phyloP scores from a whole-genome alignment of 2,113 vertebrate genomes.

The Oryzias melastigma region DNA sequence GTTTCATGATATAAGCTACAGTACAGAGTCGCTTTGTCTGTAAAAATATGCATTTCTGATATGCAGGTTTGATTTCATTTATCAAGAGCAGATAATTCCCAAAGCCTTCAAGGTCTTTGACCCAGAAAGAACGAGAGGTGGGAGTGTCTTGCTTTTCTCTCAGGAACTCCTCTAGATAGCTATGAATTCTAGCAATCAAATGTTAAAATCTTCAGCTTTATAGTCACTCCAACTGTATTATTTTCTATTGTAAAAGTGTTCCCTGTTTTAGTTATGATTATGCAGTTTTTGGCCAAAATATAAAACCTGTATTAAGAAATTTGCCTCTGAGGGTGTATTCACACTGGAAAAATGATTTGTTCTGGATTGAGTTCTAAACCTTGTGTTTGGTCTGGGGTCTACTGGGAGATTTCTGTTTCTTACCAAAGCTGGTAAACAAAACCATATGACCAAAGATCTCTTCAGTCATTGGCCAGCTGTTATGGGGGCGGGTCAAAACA shows the following conservation, averaged over 20 bases:
- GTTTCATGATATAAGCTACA: no score
- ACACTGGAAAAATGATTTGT: no score
- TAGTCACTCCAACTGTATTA: background rate
- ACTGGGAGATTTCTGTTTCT: no score
- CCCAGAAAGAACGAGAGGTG: conserved; percentile 25
- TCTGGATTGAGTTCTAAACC: no score
- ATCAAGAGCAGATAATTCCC: conserved; percentile 26
- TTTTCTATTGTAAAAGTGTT: background rate
- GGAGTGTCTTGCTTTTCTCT: conserved; percentile 1
- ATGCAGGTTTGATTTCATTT: conserved; percentile 17
- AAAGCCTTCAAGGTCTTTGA: conserved; percentile 38
- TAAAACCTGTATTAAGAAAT: no score
- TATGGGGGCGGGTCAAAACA: no score
- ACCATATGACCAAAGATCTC: no score
- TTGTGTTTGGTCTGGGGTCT: no score
- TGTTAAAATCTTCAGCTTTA: conserved; percentile 7
- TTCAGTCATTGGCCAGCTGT: no score
- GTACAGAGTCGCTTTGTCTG: background rate
- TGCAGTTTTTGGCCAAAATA: no score
- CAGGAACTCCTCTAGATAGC: conserved; percentile 25
- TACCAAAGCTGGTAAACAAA: no score
- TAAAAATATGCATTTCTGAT: conserved; percentile 1
- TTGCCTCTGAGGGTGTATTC: no score
- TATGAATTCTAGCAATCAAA: conserved; percentile 1
- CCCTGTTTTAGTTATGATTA: background rate